Percentiles rank a stretch among this genome's conserved stretches.
These are phyloP conservation scores for Protobothrops mucrosquamatus DNA, from an alignment of 2,113 vertebrate genomes.

Conservation along the genomic window DNA sequence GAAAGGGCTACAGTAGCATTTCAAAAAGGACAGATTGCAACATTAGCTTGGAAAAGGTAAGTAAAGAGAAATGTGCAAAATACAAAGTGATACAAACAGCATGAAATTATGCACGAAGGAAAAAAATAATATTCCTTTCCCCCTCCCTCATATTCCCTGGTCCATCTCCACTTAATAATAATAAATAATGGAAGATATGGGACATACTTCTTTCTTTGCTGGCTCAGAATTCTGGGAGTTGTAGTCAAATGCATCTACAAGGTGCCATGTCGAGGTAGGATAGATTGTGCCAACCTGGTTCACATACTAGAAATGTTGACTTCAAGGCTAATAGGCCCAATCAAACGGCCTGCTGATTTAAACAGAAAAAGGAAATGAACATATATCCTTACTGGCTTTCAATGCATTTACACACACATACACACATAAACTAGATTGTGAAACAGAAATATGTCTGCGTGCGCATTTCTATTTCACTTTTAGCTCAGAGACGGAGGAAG, in stretches of 20 bases:
- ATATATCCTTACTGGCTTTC: neutral
- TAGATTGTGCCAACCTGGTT: neutral
- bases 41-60: neutral
- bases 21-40: neutral
- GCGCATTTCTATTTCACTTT: neutral
- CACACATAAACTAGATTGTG: neutral
- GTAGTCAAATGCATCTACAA: neutral
- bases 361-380: constrained; percentile 6
- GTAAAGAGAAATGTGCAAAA: neutral
- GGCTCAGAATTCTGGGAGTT: neutral
- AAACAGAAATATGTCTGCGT: neutral
- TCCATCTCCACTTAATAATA: neutral
- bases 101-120: neutral
- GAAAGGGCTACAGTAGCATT: neutral
- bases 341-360: neutral
- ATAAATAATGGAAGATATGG: neutral
- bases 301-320: neutral
- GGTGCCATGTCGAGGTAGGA: neutral
- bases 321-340: neutral
- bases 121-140: neutral
- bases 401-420: neutral
- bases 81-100: neutral
- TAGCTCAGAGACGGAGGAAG: neutral
- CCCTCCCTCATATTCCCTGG: neutral
- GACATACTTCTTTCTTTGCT: neutral